Conservation (phyloP, 2,113 vertebrate species). For the Apodemus speciosus region DNA sequence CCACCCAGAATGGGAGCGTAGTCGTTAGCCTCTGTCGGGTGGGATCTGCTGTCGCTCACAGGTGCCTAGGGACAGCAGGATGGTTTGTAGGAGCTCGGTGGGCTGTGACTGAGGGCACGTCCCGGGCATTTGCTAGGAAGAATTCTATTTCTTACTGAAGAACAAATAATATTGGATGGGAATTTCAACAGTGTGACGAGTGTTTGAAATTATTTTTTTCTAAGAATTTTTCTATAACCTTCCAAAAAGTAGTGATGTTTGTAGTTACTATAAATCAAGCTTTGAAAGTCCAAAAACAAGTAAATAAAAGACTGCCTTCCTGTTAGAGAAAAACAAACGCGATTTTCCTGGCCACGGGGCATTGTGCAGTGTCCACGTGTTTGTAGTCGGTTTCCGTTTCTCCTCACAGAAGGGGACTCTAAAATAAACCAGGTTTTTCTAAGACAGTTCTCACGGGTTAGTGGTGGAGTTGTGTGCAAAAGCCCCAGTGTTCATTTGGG, state of each 20-base stretch:
- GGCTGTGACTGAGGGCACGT: constrained; percentile 81
- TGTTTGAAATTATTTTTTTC: constrained; percentile 83
- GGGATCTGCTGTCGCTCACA: constrained; percentile 81
- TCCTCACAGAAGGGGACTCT: constrained; percentile 76
- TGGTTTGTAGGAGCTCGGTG: constrained; percentile 80
- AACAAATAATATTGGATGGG: constrained; percentile 80
- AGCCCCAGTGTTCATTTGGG: constrained; percentile 77
- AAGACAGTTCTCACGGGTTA: constrained; percentile 77
- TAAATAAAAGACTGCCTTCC: constrained; percentile 73
- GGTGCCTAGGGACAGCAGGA: constrained; percentile 83
- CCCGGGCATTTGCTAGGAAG: constrained; percentile 83
- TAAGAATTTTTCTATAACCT: constrained; percentile 78
- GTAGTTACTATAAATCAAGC: constrained; percentile 75
- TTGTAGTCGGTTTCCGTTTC: constrained; percentile 72
- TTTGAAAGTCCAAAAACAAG: constrained; percentile 76
- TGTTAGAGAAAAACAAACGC: constrained; percentile 66
- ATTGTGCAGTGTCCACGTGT: constrained; percentile 69
- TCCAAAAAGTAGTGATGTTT: constrained; percentile 78
- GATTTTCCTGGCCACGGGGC: constrained; percentile 78
- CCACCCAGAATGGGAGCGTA: constrained; percentile 82
- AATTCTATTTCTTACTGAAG: constrained; percentile 82
- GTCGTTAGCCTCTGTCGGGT: constrained; percentile 83
- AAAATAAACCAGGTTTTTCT: constrained; percentile 79
- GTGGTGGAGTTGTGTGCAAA: constrained; percentile 80
- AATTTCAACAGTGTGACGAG: constrained; percentile 78